A percentile compares a stretch with the other conserved stretches of the same genome.
Conservation (phyloP, 2,888 invertebrate genomes). For the Hydraecia micacea region DNA sequence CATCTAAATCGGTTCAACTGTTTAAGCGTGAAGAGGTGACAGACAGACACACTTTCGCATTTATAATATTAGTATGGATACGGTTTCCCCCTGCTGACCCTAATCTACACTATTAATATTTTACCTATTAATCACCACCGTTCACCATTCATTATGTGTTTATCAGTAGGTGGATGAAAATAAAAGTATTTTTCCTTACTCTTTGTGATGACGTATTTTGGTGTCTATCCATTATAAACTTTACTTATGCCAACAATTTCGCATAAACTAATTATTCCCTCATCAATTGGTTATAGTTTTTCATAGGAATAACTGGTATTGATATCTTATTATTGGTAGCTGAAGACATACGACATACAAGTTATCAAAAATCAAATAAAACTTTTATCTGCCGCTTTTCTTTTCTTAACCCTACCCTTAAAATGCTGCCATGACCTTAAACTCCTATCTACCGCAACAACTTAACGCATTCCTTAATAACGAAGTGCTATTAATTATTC, state of each 20-base stretch:
- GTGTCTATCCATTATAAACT: neutral
- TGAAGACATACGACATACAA: neutral
- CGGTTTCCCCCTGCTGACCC: too few species aligned
- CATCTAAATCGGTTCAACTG: too few species aligned
- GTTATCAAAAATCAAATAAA: neutral
- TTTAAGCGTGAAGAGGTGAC: too few species aligned
- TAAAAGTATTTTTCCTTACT: neutral
- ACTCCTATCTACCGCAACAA: conserved; percentile 25
- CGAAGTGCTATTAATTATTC: conserved; percentile 57
- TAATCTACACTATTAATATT: neutral
- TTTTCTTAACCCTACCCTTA: neutral
- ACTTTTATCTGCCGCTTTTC: neutral
- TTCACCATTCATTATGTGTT: too few species aligned
- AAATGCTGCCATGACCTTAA: conserved; percentile 16
- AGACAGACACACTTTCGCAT: too few species aligned
- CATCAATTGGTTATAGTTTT: neutral
- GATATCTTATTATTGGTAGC: neutral
- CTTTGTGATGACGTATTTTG: neutral
- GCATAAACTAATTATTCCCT: neutral
- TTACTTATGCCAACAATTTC: neutral
- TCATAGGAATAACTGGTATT: neutral
- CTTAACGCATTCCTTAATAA: conserved; percentile 24
- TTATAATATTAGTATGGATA: too few species aligned
- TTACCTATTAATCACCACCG: too few species aligned
- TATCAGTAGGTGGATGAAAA: neutral